Percentiles rank a stretch among this genome's conserved stretches.
These are phyloP conservation scores for Hassar affinis DNA, from an alignment of 2,113 vertebrate species.

Conservation along the genomic window DNA sequence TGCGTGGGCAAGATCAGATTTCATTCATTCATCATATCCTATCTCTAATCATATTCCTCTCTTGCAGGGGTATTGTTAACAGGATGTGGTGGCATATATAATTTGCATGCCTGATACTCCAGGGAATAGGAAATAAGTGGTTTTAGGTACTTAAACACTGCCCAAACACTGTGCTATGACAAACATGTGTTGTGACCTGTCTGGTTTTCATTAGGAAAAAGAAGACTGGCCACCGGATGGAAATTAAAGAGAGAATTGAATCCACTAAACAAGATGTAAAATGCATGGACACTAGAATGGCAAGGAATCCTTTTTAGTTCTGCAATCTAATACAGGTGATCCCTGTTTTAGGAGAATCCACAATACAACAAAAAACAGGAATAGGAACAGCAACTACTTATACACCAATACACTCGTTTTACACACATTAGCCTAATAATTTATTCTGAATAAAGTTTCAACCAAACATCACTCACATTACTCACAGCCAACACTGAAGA, in stretches of 20 bases:
- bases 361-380: neutral
- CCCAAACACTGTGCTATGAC: neutral
- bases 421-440: neutral
- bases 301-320: neutral
- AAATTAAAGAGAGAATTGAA: conserved; percentile 9
- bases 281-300: neutral
- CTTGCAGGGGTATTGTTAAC: conserved; percentile 3
- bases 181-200: neutral
- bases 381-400: neutral
- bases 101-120: conserved; percentile 12
- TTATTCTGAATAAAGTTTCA: neutral
- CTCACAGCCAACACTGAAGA: neutral
- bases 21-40: conserved; percentile 1
- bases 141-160: conserved; percentile 13
- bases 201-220: conserved; percentile 28
- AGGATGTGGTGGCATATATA: conserved; percentile 13
- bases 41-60: neutral
- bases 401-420: neutral
- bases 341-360: neutral
- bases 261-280: neutral
- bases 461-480: too few species aligned
- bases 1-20: conserved; percentile 27
- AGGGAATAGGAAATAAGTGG: conserved; percentile 34
- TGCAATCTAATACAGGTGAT: neutral
- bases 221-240: neutral